Evolutionary conservation across 2,113 vertebrate species (phyloP).

Genomic region (Ornithorhynchus anatinus): DNA sequence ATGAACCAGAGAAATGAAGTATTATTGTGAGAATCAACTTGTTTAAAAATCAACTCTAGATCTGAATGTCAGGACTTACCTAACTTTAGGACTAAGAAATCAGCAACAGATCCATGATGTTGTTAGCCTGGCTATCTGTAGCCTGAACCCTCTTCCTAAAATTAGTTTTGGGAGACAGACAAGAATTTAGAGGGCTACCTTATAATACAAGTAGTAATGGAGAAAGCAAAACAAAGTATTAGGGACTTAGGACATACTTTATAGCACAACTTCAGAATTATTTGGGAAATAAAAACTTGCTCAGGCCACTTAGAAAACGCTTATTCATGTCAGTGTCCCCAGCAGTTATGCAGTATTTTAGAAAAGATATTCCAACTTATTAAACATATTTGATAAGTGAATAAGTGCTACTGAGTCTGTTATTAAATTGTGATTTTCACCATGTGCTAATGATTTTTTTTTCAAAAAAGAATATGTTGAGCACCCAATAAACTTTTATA

Average conservation of each 20-base stretch:
- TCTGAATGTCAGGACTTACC: conserved; percentile 56
- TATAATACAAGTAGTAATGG: conserved; percentile 44
- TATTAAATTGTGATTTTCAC: conserved; percentile 61
- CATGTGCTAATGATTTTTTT: conserved; percentile 69
- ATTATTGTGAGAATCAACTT: conserved; percentile 50
- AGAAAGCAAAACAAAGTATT: conserved; percentile 48
- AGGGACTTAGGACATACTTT: too few relatives aligned
- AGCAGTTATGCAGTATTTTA: conserved; percentile 44
- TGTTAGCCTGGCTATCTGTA: conserved; percentile 42
- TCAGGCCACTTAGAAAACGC: conserved; percentile 25
- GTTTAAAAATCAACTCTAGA: conserved; percentile 56
- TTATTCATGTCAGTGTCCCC: conserved; percentile 50
- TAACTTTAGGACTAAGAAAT: conserved; percentile 60
- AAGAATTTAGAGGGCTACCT: conserved; percentile 25
- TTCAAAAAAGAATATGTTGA: conserved; percentile 59
- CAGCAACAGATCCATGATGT: conserved; percentile 58
- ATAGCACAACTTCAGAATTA: too few relatives aligned
- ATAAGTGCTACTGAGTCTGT: conserved; percentile 67
- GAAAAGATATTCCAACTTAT: conserved; percentile 51
- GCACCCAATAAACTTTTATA: conserved; percentile 67
- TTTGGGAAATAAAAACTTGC: conserved; percentile 29
- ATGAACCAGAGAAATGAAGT: conserved; percentile 40
- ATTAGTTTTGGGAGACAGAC: conserved; percentile 34
- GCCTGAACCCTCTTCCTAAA: conserved; percentile 45
- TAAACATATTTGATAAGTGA: conserved; percentile 56